Percentiles rank a stretch among this genome's conserved stretches.
Evolutionary conservation across 2,113 vertebrate species (phyloP).

Genomic region (Oreochromis niloticus): DNA sequence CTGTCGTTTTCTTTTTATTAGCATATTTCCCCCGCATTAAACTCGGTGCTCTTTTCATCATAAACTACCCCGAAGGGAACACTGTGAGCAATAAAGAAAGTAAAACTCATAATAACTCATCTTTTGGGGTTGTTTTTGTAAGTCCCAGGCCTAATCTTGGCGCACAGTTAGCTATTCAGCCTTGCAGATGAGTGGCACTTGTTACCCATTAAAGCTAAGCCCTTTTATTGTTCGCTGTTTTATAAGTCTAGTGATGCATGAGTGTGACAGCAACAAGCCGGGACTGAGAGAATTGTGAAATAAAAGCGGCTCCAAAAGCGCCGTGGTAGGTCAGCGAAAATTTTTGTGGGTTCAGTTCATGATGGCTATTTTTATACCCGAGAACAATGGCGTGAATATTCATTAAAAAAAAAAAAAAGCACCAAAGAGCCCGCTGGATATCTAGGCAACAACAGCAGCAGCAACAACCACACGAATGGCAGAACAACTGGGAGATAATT

Average conservation of each 20-base stretch:
- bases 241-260: slow-evolving; percentile 16
- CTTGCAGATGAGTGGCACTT: slow-evolving; percentile 5
- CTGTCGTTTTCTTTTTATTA: not conserved
- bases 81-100: not conserved
- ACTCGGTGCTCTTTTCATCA: not conserved
- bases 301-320: slow-evolving; percentile 13
- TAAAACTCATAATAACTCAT: not conserved
- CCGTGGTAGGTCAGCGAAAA: not conserved
- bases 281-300: slow-evolving; percentile 7
- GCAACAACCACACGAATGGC: not conserved
- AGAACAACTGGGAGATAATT: not conserved
- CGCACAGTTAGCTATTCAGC: not conserved
- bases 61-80: not conserved
- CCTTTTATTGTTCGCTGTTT: slow-evolving; percentile 34
- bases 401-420: not conserved
- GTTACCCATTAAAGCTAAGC: slow-evolving; percentile 24
- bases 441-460: not conserved
- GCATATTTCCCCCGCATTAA: not conserved
- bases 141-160: not conserved
- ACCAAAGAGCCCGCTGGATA: not conserved
- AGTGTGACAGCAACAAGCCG: slow-evolving; percentile 40
- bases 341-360: slow-evolving; percentile 15
- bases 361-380: not conserved
- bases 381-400: slow-evolving; percentile 12
- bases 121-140: slow-evolving; percentile 12